These are phyloP conservation scores for Erythrocercus mccallii DNA, from an alignment of 2,113 vertebrate genomes.

Conservation along the genomic window DNA sequence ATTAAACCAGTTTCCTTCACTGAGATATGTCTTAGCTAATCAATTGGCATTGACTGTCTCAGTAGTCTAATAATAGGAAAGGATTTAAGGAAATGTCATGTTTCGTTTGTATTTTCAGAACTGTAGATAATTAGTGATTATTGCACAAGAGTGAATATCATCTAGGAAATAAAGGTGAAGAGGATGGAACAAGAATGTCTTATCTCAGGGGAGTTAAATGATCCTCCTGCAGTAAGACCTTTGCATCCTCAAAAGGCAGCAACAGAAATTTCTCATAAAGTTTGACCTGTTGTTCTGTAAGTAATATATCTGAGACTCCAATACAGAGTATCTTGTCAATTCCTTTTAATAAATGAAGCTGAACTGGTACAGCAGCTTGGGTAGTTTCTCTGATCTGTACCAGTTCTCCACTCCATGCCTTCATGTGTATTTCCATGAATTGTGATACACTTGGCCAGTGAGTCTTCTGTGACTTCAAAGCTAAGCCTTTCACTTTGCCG, in stretches of 20 bases:
- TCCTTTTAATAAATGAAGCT: slow-evolving; percentile 58
- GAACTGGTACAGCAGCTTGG: slow-evolving; percentile 40
- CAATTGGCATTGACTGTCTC: background rate
- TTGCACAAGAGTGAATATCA: background rate
- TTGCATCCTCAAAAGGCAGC: background rate
- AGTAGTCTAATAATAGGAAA: background rate
- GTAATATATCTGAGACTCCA: slow-evolving; percentile 25
- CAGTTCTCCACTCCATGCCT: slow-evolving; percentile 24
- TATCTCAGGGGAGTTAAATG: background rate
- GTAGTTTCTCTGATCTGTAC: slow-evolving; percentile 63
- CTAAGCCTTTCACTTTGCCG: slow-evolving; percentile 42
- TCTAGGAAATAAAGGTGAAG: background rate
- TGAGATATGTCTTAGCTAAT: background rate
- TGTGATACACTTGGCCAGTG: slow-evolving; percentile 41
- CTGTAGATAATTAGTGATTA: background rate
- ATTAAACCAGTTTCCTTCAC: background rate
- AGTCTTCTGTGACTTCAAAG: slow-evolving; percentile 66
- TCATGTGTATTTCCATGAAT: slow-evolving; percentile 35
- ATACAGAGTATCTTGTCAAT: slow-evolving; percentile 33
- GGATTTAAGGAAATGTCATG: background rate
- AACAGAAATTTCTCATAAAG: slow-evolving; percentile 47
- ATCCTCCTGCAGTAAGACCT: background rate
- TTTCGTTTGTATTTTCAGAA: background rate
- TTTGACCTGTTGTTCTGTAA: slow-evolving; percentile 37
- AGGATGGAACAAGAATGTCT: background rate